A percentile compares a stretch with the other conserved stretches of the same genome.
These are phyloP conservation scores for Exephanes ischioxanthus DNA, from an alignment of 2,888 invertebrate genomes.

Conservation along the genomic window DNA sequence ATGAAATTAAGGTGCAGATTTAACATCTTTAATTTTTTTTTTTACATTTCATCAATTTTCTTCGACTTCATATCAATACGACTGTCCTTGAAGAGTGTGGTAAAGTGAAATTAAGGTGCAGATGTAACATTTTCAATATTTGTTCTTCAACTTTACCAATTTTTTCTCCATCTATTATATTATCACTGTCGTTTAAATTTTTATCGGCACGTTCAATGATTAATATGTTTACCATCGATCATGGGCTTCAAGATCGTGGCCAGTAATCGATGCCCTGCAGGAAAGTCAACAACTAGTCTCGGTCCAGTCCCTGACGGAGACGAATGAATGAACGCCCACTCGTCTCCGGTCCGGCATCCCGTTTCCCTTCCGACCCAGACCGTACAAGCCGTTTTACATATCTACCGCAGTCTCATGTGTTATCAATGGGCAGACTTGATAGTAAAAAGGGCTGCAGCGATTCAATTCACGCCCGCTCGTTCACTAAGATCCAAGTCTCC, in stretches of 20 bases:
- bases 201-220: background rate
- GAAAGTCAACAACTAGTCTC: conserved; percentile 13
- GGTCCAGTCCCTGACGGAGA: conserved; percentile 34
- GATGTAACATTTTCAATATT: background rate
- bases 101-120: background rate
- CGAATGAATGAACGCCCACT: conserved; percentile 63
- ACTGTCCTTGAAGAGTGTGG: background rate
- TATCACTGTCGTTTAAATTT: background rate
- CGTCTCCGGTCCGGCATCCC: conserved; percentile 47
- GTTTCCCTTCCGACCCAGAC: conserved; percentile 11
- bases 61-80: conserved; percentile 7
- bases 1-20: background rate
- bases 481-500: conserved; percentile 5
- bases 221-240: background rate
- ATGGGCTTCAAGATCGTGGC: background rate
- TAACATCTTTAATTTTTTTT: background rate
- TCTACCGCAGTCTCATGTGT: conserved; percentile 17
- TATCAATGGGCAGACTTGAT: conserved; percentile 41
- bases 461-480: conserved; percentile 13
- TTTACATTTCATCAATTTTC: too few relatives aligned
- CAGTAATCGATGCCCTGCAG: conserved; percentile 1
- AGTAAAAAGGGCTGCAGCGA: conserved; percentile 17
- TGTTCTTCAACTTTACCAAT: background rate
- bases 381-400: conserved; percentile 29
- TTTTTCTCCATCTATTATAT: background rate